A percentile compares a stretch with the other conserved stretches of the same genome.
Conservation (phyloP, 2,113 vertebrate genomes). For the Smithornis capensis region DNA sequence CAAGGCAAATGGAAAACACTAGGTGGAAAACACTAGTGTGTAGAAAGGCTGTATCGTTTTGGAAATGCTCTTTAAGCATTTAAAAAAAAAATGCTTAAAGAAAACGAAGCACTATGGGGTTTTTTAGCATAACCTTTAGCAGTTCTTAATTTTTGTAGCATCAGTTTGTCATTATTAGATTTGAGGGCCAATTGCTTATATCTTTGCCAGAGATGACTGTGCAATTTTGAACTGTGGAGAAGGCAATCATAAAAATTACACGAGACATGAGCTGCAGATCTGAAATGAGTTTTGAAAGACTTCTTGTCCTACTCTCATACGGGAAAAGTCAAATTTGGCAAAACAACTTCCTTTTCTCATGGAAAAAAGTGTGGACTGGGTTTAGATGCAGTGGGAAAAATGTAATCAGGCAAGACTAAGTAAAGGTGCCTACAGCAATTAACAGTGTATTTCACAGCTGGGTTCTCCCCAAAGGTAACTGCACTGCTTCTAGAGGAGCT, state of each 20-base stretch:
- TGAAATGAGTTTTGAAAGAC: neutral
- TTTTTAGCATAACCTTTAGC: neutral
- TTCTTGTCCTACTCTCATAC: neutral
- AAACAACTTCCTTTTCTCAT: neutral
- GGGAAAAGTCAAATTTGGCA: neutral
- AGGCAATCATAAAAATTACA: neutral
- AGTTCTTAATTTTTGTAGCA: neutral
- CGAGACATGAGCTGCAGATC: neutral
- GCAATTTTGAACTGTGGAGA: neutral
- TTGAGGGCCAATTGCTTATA: neutral
- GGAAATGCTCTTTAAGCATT: neutral
- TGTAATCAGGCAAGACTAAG: neutral
- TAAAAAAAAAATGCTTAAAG: too few species aligned
- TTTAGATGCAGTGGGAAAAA: neutral
- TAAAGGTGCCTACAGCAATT: neutral
- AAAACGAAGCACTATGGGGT: neutral
- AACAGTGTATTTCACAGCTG: neutral
- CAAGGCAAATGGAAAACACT: neutral
- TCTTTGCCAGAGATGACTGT: neutral
- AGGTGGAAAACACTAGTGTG: too few species aligned
- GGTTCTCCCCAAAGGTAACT: neutral
- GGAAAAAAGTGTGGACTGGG: too few species aligned
- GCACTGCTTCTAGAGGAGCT: neutral
- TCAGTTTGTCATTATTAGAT: neutral
- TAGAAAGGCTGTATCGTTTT: neutral